These are phyloP conservation scores for Gnatocerus cornutus DNA, from an alignment of 2,888 invertebrate genomes.

Conservation along the genomic window DNA sequence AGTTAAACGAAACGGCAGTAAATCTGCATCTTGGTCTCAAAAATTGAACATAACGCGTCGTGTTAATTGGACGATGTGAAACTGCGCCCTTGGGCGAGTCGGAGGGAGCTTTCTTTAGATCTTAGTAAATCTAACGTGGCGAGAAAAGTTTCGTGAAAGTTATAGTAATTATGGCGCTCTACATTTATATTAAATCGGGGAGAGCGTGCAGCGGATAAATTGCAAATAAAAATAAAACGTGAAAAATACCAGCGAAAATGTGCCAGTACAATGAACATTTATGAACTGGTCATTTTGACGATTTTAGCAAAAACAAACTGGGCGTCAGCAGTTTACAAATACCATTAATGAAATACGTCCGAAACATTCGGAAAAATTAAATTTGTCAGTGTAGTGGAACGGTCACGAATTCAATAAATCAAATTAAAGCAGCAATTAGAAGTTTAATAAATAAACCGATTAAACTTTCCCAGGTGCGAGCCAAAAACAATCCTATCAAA, in stretches of 20 bases:
- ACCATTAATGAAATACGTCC: conserved; percentile 8
- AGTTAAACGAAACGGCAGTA: not conserved
- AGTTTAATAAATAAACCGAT: conserved; percentile 7
- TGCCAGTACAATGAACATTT: not conserved
- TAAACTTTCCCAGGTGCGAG: not conserved
- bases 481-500: not conserved
- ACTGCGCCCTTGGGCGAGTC: not conserved
- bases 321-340: conserved; percentile 2
- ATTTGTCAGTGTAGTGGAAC: conserved; percentile 13
- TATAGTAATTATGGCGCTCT: conserved; percentile 10
- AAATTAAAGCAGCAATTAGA: conserved; percentile 3
- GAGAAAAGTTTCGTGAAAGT: not conserved
- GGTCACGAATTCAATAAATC: conserved; percentile 12
- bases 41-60: not conserved
- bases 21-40: not conserved
- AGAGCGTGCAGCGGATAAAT: not conserved
- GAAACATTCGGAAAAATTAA: conserved; percentile 11
- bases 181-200: conserved; percentile 18
- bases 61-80: conserved; percentile 2
- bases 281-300: conserved; percentile 2
- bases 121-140: not conserved
- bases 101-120: not conserved
- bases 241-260: not conserved
- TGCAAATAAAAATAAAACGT: not conserved
- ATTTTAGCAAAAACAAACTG: not conserved